These are phyloP conservation scores for Drosophila nigromelanica DNA, from an alignment of 1,140 invertebrate species.

Conservation along the genomic window DNA sequence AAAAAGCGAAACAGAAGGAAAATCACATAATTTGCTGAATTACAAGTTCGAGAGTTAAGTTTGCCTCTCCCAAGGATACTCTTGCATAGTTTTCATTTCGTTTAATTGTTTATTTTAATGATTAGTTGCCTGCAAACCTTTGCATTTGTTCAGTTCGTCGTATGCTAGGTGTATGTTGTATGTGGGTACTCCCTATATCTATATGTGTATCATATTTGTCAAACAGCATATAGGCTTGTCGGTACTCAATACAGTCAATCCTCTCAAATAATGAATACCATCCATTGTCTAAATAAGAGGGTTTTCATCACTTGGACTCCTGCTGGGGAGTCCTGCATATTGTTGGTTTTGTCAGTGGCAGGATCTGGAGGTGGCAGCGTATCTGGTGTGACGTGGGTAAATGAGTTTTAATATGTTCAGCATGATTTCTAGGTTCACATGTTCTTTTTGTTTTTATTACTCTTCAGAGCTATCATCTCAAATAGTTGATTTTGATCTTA, in stretches of 20 bases:
- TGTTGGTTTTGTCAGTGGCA: background rate
- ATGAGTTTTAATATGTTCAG: constrained; percentile 54
- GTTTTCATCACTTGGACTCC: constrained; percentile 27
- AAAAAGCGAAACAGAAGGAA: constrained; percentile 67
- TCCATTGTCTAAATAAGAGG: constrained; percentile 1
- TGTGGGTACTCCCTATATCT: constrained; percentile 33
- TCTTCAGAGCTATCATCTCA: constrained; percentile 36
- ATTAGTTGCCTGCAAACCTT: constrained; percentile 55
- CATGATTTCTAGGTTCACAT: constrained; percentile 56
- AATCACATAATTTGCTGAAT: constrained; percentile 70
- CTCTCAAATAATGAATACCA: background rate
- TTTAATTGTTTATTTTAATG: constrained; percentile 4
- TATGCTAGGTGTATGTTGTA: constrained; percentile 35
- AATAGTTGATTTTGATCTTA: constrained; percentile 61
- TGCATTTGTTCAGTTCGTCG: constrained; percentile 61
- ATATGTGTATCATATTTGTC: background rate
- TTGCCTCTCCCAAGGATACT: constrained; percentile 43
- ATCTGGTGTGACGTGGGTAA: constrained; percentile 7
- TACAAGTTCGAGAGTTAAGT: constrained; percentile 22
- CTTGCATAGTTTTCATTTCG: constrained; percentile 28
- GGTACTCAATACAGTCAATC: background rate
- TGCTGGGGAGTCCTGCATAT: constrained; percentile 19
- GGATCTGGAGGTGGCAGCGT: constrained; percentile 8
- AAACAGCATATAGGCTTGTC: background rate
- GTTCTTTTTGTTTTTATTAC: constrained; percentile 37